Evolutionary conservation across 2,888 invertebrate genomes (phyloP), one percentile per base, ranked within the genome.

Genomic region (Acleris laterana): DNA sequence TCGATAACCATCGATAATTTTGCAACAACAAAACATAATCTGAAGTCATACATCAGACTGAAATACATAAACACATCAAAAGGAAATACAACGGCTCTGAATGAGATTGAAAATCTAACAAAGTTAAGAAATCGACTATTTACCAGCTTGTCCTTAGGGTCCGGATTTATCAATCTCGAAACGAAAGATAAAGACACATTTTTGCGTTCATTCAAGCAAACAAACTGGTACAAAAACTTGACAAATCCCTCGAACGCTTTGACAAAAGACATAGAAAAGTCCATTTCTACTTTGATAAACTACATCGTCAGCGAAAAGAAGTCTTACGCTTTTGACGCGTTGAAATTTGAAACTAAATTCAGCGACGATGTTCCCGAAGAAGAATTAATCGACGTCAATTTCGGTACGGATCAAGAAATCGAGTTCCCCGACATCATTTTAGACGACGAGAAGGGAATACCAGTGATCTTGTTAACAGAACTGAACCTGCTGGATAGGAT

Each of bases 401-500:
- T 82, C 44, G 38, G 71, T 57, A 17, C 71, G 5, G 81, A 78
- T 56, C 76, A 81, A 74, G 79, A 81, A 32, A 32, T 32, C 9
- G 9, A 32, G 32, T 32, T 32, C 32, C 32, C 32, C 9, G 32
- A 32, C 32, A 73, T 84, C 5, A 83, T 84, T 69, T 53, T 80
- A 20, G 74, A 75, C 7, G 77, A 82, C 50, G 79, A 83, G 0
- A 83, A 75, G 72, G 83, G 82, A 68, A 73, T 84, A 2, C 83
- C 84, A 58, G 84, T 84, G 32, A 32, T 32, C 32, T 32, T 32
- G 9, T 9, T 32, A 2, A 32, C 32, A 7, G 32, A 32, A 5
- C 32, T 32, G 32, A 32, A 32, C 9, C 32, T 32, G 32, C 32
- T 32, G 32, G 32, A 32, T 32, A 32, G 9, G 9, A 32, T 32